Evolutionary conservation across 2,797 vertebrate genomes (phyloP), one percentile per base, ranked within the genome.

Genomic region (Anolis apletophallus): DNA sequence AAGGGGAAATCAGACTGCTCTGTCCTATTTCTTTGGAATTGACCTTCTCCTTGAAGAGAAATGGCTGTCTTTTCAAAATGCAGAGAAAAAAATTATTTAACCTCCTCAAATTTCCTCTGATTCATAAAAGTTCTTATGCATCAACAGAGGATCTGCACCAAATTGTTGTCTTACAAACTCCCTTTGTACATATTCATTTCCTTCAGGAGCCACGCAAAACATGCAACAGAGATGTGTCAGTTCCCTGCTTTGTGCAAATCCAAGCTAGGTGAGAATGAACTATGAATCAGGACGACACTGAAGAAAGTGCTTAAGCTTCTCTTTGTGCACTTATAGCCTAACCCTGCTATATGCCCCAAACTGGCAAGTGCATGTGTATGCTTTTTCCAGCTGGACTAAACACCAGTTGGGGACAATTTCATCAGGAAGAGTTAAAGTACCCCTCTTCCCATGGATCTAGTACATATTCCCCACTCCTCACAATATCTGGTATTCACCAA

Each of bases 101-200:
- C 36, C 77, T 79, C 82, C 79, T 67, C 71, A 87, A 40, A 57
- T 80, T 86, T 88, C 87, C 69, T 64, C 89, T 81, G 83, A 55
- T 74, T 54, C 72, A 84, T 85, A 69, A 90, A 57, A 83, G 89
- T 72, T 40, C 67, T 76, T 26, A 19, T 59, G 75, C 9, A 36
- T 84, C 91, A 69, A 84, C 87, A 79, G 50, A 82, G 67, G 85
- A 83, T 4, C 46, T 73, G 86, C 80, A 17, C 80, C 85, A 85
- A 88, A 77, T 7, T 50, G 84, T 85, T 80, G 69, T 23, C 64
- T 92, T 83, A 85, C 67, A 93, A 85, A 80, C 89, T 84, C 82
- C 75, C 54, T 84, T 23, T n/a, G 26, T 75, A 79, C 85, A 69
- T 14, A 80, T 92, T 80, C 46, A 84, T 88, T 16, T 71, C 79